Base-by-base conservation (phyloP, 2,888 invertebrate species). In the Anaspis maculata region DNA sequence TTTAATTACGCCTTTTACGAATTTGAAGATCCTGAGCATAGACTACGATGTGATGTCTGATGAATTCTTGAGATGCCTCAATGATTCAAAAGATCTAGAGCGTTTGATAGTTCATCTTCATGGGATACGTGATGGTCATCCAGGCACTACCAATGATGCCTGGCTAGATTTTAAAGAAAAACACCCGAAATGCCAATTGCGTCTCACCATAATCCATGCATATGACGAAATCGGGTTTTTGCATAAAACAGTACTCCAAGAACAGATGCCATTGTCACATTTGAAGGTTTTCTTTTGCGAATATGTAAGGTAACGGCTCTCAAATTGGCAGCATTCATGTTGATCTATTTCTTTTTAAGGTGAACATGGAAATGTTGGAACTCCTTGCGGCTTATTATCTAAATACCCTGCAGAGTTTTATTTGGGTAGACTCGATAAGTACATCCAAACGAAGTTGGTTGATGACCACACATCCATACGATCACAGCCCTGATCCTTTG, bases 221-320 rank as follows among this genome's bases (percentile, higher is more conserved):
- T 77, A 76, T 45, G 74, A 76, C 48, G 81, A 79, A 28, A 74
- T 80, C 11, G 67, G 70, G 43, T 66, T 71, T 38, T 62, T 83
- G 43, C 72, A 81, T 37, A 61, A 68, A 26, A 69, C 74, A 41
- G 77, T 85, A 45, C 62, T 85, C 30, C 73, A 73, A 45, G 73
- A 73, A 25, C 70, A 74, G 34, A 80, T 85, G 80, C 84, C 83
- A 11, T 66, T 85, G 13, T 75, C 79, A 13, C 80, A 82, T 59
- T 69, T 84, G 30, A 76, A 80, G 54, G 78, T 79, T 33, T 72
- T 83, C 46, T 85, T 84, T 64, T 83, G 83, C 60, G 77, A 79
- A 61, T 66, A 69, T 57, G 73, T 74, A 61, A 64, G 66, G n/a
- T n/a, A n/a, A n/a, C n/a, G n/a, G n/a, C n/a, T 59, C 19, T 19